Percentiles rank a stretch among this genome's conserved stretches.
These are phyloP conservation scores for Acridotheres tristis DNA, from an alignment of 2,797 vertebrate species.

Conservation along the genomic window DNA sequence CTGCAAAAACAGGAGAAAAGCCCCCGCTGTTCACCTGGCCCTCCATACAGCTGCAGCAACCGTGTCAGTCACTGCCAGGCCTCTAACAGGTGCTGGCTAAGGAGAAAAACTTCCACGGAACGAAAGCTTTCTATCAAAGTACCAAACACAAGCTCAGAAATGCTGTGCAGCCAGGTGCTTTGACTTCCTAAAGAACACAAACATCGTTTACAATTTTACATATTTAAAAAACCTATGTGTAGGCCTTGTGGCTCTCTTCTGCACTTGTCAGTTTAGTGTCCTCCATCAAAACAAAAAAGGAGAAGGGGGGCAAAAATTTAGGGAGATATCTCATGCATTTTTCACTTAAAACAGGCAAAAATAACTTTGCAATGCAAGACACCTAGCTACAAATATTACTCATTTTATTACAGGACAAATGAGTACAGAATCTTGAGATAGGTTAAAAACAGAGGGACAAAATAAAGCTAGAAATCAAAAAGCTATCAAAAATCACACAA, in stretches of 20 bases:
- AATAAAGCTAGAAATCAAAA: neutral
- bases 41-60: neutral
- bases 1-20: neutral
- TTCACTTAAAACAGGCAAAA: neutral
- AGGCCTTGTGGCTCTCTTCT: neutral
- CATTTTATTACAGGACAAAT: neutral
- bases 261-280: neutral
- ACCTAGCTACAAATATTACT: neutral
- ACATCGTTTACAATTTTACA: neutral
- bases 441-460: neutral
- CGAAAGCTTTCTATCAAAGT: neutral
- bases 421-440: neutral
- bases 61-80: neutral
- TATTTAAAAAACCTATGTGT: neutral
- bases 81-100: neutral
- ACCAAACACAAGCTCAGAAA: neutral
- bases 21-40: neutral
- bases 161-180: neutral
- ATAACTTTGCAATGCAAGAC: neutral
- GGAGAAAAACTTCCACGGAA: neutral
- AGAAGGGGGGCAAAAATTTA: accelerated
- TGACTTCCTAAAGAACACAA: neutral
- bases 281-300: neutral
- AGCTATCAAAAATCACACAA: neutral
- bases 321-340: neutral